Conservation (phyloP, 2,888 invertebrate species). For the Phortica okadai region DNA sequence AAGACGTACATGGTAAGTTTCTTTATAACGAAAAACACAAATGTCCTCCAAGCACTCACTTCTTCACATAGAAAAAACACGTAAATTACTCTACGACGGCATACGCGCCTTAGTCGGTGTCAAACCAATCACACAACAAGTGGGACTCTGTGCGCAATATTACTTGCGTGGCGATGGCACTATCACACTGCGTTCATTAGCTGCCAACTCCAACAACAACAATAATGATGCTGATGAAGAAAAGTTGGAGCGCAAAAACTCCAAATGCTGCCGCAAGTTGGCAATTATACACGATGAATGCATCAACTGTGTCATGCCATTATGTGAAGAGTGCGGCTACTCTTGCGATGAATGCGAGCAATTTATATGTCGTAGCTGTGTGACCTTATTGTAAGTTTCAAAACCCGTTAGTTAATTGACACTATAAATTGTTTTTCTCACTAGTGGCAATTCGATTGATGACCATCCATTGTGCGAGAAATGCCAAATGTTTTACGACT, state of each 20-base stretch:
- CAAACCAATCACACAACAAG: conserved; percentile 24
- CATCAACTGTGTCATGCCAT: conserved; percentile 57
- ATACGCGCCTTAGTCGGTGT: conserved; percentile 47
- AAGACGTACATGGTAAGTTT: conserved; percentile 61
- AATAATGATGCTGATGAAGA: conserved; percentile 51
- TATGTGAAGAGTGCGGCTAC: conserved; percentile 70
- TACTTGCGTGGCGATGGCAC: conserved; percentile 61
- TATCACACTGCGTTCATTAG: conserved; percentile 51
- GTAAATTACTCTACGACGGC: conserved; percentile 58
- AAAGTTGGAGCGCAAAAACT: conserved; percentile 49
- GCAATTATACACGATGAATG: conserved; percentile 59
- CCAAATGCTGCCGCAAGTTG: conserved; percentile 55
- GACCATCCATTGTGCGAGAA: conserved; percentile 64
- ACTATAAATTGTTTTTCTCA: conserved; percentile 22
- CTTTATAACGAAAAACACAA: background rate
- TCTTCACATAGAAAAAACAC: conserved; percentile 60
- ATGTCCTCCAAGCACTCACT: background rate
- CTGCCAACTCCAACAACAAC: conserved; percentile 39
- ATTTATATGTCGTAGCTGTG: conserved; percentile 66
- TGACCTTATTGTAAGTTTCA: conserved; percentile 65
- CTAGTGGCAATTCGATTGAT: conserved; percentile 58
- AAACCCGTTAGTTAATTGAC: background rate
- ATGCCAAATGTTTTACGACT: conserved; percentile 56
- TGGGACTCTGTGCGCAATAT: conserved; percentile 48
- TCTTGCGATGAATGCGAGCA: conserved; percentile 64